These are phyloP conservation scores for Oryzias sinensis DNA, from an alignment of 2,797 vertebrate genomes.

Conservation along the genomic window DNA sequence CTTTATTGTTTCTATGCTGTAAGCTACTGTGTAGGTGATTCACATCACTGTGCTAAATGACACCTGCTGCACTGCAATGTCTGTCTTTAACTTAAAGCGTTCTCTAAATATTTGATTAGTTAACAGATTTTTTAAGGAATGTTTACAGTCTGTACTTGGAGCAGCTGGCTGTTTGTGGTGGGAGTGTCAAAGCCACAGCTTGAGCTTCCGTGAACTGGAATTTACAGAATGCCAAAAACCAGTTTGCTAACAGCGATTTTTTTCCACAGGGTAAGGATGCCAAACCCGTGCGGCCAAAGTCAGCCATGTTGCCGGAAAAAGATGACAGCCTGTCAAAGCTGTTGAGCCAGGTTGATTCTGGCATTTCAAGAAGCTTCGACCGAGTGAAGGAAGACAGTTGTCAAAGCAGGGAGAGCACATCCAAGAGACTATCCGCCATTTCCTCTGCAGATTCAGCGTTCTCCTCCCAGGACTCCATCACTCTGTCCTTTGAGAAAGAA, in stretches of 20 bases:
- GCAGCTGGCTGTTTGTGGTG: neutral
- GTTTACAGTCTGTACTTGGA: neutral
- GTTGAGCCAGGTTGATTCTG: constrained; percentile 92
- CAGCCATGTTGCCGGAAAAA: constrained; percentile 84
- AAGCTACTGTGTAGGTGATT: constrained; percentile 18
- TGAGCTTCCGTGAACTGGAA: constrained; percentile 4
- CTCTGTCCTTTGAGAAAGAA: constrained; percentile 92
- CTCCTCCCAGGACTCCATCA: constrained; percentile 95
- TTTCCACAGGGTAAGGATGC: constrained; percentile 64
- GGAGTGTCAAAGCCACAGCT: neutral
- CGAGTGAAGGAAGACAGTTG: constrained; percentile 86
- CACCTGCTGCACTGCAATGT: constrained; percentile 4
- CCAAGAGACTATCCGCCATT: constrained; percentile 93
- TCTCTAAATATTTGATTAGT: neutral
- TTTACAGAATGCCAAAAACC: constrained; percentile 16
- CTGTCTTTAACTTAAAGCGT: neutral
- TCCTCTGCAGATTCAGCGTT: constrained; percentile 97
- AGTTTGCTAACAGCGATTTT: constrained; percentile 12
- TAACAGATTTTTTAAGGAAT: neutral
- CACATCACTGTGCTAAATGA: constrained; percentile 1
- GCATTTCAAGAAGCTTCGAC: constrained; percentile 89
- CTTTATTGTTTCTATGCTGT: constrained; percentile 30
- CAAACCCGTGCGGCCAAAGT: constrained; percentile 76
- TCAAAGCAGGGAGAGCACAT: constrained; percentile 83
- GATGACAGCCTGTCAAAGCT: constrained; percentile 93